Evolutionary conservation across 2,797 vertebrate species (phyloP).

Genomic region (Toxotes lorentzi): DNA sequence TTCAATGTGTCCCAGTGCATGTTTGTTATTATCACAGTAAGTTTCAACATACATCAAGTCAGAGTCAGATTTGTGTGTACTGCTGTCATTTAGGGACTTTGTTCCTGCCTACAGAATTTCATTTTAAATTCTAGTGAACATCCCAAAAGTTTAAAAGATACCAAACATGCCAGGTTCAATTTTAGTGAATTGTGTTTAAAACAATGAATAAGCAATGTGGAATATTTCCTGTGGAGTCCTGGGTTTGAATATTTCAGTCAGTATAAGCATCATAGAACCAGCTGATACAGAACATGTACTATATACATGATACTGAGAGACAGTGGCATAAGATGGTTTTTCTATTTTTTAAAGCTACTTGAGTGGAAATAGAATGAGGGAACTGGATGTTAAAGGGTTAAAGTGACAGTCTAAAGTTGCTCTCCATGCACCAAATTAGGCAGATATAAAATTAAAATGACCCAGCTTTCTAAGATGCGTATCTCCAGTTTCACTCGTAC

Average conservation of each 20-base stretch:
- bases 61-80: neutral
- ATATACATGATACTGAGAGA: neutral
- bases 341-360: neutral
- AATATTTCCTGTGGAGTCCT: neutral
- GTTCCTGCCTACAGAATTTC: neutral
- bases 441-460: constrained; percentile 6
- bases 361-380: neutral
- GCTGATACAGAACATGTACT: neutral
- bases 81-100: neutral
- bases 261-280: neutral
- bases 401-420: neutral
- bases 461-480: neutral
- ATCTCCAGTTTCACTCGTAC: neutral
- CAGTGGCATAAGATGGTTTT: neutral
- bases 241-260: constrained; percentile 4
- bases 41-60: constrained; percentile 37
- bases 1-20: constrained; percentile 90
- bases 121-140: neutral
- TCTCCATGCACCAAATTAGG: neutral
- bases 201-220: neutral
- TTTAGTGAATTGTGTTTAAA: neutral
- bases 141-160: neutral
- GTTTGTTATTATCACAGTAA: constrained; percentile 87
- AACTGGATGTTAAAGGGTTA: neutral
- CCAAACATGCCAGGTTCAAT: neutral